Conservation (phyloP, 2,888 invertebrate species). For the Dioctria linearis region DNA sequence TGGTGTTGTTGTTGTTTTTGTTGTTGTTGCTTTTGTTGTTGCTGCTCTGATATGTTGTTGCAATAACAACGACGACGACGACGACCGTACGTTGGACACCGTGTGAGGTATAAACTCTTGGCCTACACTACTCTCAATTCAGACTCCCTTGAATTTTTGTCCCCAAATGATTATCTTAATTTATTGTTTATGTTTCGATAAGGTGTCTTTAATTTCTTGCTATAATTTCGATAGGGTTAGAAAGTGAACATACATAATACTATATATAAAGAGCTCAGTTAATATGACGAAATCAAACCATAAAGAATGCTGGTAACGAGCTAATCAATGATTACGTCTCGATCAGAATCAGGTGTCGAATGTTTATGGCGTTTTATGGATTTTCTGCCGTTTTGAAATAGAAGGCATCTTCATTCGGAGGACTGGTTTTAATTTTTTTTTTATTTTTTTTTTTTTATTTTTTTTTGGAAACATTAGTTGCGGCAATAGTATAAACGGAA, state of each 20-base stretch:
- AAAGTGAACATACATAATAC: constrained; percentile 9
- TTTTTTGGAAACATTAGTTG: not conserved
- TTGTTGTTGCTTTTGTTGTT: constrained; percentile 4
- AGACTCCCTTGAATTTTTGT: not conserved
- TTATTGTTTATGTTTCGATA: constrained; percentile 43
- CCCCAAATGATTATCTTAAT: constrained; percentile 29
- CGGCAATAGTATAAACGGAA: constrained; percentile 2
- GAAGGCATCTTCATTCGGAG: constrained; percentile 23
- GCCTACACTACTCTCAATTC: not conserved
- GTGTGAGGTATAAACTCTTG: constrained; percentile 29
- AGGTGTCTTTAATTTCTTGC: constrained; percentile 45
- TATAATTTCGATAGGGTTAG: constrained; percentile 36
- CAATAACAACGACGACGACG: too few species aligned
- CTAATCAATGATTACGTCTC: constrained; percentile 47
- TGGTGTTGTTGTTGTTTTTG: constrained; percentile 28
- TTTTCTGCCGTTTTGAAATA: not conserved
- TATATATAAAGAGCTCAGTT: constrained; percentile 14
- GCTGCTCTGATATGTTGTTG: too few species aligned
- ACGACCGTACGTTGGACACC: not conserved
- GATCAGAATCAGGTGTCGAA: constrained; percentile 50
- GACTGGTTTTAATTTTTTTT: too few species aligned
- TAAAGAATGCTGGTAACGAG: constrained; percentile 43
- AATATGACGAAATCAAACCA: constrained; percentile 36
- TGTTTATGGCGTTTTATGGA: constrained; percentile 32
- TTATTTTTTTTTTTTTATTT: too few species aligned